phyloP scores from a whole-genome alignment of 2,888 invertebrate species.

The Ophion slaviceki region DNA sequence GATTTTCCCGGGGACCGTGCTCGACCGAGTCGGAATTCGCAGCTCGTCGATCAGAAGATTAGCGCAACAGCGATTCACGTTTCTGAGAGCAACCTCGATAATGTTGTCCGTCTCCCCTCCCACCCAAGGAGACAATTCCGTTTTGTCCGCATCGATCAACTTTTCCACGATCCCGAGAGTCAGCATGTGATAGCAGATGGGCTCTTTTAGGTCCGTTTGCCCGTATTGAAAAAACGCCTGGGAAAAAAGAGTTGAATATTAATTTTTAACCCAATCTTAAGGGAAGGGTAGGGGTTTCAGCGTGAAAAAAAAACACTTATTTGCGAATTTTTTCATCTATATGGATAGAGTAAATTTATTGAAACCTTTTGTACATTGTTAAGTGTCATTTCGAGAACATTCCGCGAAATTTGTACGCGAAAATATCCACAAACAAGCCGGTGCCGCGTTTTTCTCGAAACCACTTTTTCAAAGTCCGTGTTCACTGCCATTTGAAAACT shows the following conservation, averaged over 20 bases:
- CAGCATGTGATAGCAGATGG: constrained; percentile 75
- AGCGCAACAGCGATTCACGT: constrained; percentile 37
- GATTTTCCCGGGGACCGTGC: constrained; percentile 53
- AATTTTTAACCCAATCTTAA: neutral
- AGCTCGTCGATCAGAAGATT: constrained; percentile 64
- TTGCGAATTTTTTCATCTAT: no score
- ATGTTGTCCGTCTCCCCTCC: constrained; percentile 32
- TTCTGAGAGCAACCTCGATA: constrained; percentile 41
- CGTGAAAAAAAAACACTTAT: no score
- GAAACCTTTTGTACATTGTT: no score
- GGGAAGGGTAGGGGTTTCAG: no score
- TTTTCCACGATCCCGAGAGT: constrained; percentile 74
- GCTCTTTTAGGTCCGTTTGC: constrained; percentile 58
- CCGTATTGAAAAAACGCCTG: constrained; percentile 75
- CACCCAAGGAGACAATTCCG: constrained; percentile 46
- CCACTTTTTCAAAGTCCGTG: no score
- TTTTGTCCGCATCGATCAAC: constrained; percentile 60
- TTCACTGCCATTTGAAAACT: no score
- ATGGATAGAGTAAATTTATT: no score
- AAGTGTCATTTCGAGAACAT: no score
- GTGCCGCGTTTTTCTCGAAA: no score
- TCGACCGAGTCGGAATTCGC: constrained; percentile 64
- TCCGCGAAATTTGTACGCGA: no score
- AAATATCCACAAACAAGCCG: no score
- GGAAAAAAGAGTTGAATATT: constrained; percentile 25